These are phyloP conservation scores for Nycticebus coucang DNA, from an alignment of 2,113 vertebrate species.

Conservation along the genomic window DNA sequence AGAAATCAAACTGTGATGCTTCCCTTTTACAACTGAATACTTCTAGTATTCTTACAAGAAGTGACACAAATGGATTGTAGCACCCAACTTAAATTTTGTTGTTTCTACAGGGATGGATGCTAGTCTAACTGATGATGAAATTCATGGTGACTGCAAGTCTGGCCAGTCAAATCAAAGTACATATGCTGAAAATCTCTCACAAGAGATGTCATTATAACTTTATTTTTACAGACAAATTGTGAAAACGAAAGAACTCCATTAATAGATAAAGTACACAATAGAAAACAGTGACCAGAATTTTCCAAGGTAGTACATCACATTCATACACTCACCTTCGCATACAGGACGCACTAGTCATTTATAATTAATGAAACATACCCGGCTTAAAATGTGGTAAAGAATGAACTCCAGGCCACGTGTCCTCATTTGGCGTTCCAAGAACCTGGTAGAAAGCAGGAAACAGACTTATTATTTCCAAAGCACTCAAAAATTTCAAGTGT, in stretches of 20 bases:
- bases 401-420: constrained; percentile 95
- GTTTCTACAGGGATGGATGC: neutral
- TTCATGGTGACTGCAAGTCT: neutral
- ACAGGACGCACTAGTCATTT: neutral
- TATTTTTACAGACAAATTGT: neutral
- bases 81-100: neutral
- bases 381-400: constrained; percentile 96
- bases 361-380: constrained; percentile 85
- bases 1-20: constrained; percentile 10
- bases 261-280: neutral
- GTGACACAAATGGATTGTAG: neutral
- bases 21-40: neutral
- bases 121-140: neutral
- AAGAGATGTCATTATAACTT: neutral
- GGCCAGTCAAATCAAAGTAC: neutral
- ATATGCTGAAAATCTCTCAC: neutral
- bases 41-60: neutral
- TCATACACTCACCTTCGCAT: neutral
- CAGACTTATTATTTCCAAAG: constrained; percentile 75
- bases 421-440: constrained; percentile 95
- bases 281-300: neutral
- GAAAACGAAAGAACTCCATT: neutral
- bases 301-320: neutral
- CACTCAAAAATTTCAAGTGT: constrained; percentile 64
- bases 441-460: constrained; percentile 85